Base-by-base conservation (phyloP, 1,140 invertebrate species). In the Diachasma alloeum region DNA sequence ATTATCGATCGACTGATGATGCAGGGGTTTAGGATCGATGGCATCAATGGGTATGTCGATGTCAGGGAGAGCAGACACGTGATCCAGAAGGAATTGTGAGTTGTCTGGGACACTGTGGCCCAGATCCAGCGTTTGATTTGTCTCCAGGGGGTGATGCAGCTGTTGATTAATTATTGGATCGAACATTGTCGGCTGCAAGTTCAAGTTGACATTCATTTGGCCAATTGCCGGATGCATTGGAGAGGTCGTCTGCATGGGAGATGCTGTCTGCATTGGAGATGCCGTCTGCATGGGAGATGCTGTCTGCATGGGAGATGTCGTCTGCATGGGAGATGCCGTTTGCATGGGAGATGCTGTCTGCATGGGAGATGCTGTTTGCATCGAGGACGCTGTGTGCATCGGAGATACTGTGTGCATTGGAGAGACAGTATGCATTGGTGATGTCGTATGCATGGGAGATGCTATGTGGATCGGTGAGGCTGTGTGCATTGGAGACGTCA, bases 351-450 rank as follows among this genome's bases (percentile, higher is more conserved):
- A 63, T 66, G 56, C 48, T 17, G 67, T 73, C 17, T 79, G 78
- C 15, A 79, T 74, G 1, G 69, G 39, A 42, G 39, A 42, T 42
- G 17, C 48, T 3, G 48, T 56, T 8, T 56, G 48, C 48, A 56
- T 89, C 88, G 92, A 72, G 86, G 91, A 73, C 89, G 90, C 79
- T 87, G 91, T 81, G 90, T 53, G 63, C 56, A 75, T 66, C 77
- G 77, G 85, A 84, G 88, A 87, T 83, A 87, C 86, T 31, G 85
- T 88, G 15, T 56, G 48, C 0, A 56, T 56, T 19, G 81, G 48
- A 6, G 46, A 48, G 4, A 89, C 87, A 72, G 88, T 87, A 26
- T 86, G 85, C 72, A 90, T 80, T 37, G 92, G 72, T 87, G 91
- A 73, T 89, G 90, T 79, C 87, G 91, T 81, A 90, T 48, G 59